Conservation (phyloP, 1,140 invertebrate genomes). For the Drosophila bifasciata region DNA sequence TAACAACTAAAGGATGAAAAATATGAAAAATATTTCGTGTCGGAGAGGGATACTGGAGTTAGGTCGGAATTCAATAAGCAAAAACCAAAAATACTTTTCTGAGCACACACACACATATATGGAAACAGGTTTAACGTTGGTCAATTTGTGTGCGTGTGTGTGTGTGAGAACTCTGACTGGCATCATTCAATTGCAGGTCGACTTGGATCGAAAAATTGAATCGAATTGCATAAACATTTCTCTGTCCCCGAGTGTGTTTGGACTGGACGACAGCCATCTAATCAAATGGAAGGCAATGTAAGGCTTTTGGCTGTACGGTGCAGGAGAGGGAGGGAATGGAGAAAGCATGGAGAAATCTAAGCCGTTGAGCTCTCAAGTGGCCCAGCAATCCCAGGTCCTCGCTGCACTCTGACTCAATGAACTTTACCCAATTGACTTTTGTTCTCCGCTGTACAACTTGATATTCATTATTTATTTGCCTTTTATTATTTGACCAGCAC, state of each 20-base stretch:
- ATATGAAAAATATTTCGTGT: conserved; percentile 33
- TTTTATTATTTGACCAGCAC: conserved; percentile 55
- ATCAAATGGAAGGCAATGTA: conserved; percentile 51
- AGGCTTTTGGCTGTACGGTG: conserved; percentile 21
- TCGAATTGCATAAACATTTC: conserved; percentile 70
- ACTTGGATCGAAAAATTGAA: conserved; percentile 59
- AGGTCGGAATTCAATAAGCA: conserved; percentile 65
- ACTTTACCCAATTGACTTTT: conserved; percentile 68
- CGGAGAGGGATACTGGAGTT: conserved; percentile 11
- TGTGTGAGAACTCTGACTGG: conserved; percentile 10
- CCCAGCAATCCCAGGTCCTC: conserved; percentile 9
- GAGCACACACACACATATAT: background rate
- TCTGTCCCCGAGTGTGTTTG: conserved; percentile 31
- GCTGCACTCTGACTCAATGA: conserved; percentile 29
- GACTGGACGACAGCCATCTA: conserved; percentile 45
- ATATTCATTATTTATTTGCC: conserved; percentile 75
- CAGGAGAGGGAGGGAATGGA: too few species aligned
- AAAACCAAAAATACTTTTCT: conserved; percentile 50
- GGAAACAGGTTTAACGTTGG: conserved; percentile 39
- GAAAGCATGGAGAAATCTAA: conserved; percentile 33
- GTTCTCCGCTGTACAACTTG: conserved; percentile 51
- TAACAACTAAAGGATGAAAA: conserved; percentile 7
- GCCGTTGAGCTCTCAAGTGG: conserved; percentile 66
- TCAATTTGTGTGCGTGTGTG: conserved; percentile 14
- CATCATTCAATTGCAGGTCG: conserved; percentile 45